Evolutionary conservation across 2,113 vertebrate species (phyloP).

Genomic region (Ictidomys tridecemlineatus): DNA sequence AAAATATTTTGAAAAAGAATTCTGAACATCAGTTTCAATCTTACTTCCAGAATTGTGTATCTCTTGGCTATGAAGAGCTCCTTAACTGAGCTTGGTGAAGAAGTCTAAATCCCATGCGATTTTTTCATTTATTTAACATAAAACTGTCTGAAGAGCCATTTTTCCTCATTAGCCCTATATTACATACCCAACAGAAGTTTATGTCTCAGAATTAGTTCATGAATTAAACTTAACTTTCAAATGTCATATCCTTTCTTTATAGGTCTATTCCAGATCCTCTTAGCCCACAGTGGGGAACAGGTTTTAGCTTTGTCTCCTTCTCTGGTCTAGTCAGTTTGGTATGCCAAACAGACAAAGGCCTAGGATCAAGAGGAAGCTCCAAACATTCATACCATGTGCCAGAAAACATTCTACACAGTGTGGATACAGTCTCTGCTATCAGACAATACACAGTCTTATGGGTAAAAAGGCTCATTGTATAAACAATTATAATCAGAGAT

Average conservation of each 20-base stretch:
- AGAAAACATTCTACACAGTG: not conserved
- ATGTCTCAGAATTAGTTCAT: constrained; percentile 6
- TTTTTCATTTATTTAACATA: constrained; percentile 42
- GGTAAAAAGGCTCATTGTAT: not conserved
- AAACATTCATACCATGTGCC: not conserved
- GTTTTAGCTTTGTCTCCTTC: constrained; percentile 4
- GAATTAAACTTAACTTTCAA: constrained; percentile 26
- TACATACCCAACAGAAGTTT: constrained; percentile 11
- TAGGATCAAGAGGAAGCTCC: not conserved
- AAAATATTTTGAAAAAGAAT: not conserved
- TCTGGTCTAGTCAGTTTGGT: not conserved
- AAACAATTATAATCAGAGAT: constrained; percentile 5
- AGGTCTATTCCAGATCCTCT: not conserved
- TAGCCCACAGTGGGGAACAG: not conserved
- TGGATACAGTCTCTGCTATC: not conserved
- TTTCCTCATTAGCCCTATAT: not conserved
- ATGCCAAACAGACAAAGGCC: not conserved
- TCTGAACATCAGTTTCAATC: not conserved
- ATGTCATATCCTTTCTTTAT: not conserved
- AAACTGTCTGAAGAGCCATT: constrained; percentile 20
- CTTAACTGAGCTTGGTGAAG: constrained; percentile 3
- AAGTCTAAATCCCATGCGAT: not conserved
- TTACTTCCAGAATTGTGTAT: not conserved
- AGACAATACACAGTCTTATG: not conserved
- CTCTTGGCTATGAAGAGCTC: not conserved